A percentile compares a stretch with the other conserved stretches of the same genome.
phyloP scores from a whole-genome alignment of 1,140 invertebrate genomes.

The Sitophilus oryzae region DNA sequence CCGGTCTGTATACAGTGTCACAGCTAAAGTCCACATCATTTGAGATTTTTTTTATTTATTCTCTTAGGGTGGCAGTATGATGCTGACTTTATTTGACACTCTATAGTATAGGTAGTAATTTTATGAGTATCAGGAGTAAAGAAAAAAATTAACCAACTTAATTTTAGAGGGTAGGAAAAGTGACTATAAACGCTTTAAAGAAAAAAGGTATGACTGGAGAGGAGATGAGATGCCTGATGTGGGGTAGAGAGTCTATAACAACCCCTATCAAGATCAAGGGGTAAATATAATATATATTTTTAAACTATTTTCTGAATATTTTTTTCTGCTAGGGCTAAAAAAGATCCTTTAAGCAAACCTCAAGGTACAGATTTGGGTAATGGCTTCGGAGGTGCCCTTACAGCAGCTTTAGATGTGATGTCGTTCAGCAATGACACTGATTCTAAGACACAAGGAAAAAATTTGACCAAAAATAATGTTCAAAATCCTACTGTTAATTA shows the following conservation, averaged over 20 bases:
- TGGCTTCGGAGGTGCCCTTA: slow-evolving; percentile 60
- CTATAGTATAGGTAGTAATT: too few relatives aligned
- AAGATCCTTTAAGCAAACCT: slow-evolving; percentile 38
- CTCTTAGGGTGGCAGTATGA: too few relatives aligned
- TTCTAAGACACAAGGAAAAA: slow-evolving; percentile 32
- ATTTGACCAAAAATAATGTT: slow-evolving; percentile 24
- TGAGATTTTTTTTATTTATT: too few relatives aligned
- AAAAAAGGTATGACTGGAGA: slow-evolving; percentile 81
- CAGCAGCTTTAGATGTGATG: slow-evolving; percentile 75
- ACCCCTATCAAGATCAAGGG: slow-evolving; percentile 64
- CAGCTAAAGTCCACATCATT: too few relatives aligned
- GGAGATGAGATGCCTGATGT: slow-evolving; percentile 78
- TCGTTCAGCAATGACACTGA: slow-evolving; percentile 67
- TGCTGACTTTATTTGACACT: too few relatives aligned
- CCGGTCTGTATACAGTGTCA: too few relatives aligned
- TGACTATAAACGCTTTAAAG: slow-evolving; percentile 75
- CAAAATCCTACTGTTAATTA: slow-evolving; percentile 2
- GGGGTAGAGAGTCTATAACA: slow-evolving; percentile 80
- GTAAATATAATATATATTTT: slow-evolving; percentile 21
- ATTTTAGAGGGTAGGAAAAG: slow-evolving; percentile 76
- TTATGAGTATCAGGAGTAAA: too few relatives aligned
- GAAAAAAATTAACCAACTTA: too few relatives aligned
- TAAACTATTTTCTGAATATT: slow-evolving; percentile 1
- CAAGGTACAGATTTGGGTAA: slow-evolving; percentile 42
- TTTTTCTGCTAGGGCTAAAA: slow-evolving; percentile 28